phyloP scores from a whole-genome alignment of 2,113 vertebrate species.

The Dicerorhinus sumatrensis region DNA sequence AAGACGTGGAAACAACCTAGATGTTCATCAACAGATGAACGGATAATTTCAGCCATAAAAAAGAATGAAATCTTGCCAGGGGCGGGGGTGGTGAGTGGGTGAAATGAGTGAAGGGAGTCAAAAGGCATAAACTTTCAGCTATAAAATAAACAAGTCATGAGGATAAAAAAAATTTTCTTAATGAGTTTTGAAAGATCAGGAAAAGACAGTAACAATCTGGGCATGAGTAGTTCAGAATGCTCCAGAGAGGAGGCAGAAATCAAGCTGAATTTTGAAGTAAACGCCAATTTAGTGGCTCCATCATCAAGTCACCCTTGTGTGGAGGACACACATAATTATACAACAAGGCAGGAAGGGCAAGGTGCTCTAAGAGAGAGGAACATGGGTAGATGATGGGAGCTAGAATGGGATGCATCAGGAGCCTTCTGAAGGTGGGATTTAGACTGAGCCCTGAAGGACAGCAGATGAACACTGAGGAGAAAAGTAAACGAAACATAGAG shows the following conservation, averaged over 20 bases:
- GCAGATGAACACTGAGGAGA: background rate
- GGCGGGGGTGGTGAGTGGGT: background rate
- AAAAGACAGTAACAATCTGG: background rate
- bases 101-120: background rate
- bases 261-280: background rate
- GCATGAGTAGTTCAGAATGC: background rate
- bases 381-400: background rate
- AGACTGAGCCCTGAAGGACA: background rate
- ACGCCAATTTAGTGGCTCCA: background rate
- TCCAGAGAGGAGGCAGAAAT: background rate
- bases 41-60: background rate
- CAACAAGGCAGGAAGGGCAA: background rate
- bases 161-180: background rate
- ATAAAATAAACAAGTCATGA: background rate
- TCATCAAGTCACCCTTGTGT: background rate
- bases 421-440: background rate
- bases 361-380: background rate
- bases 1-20: background rate
- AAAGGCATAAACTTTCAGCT: background rate
- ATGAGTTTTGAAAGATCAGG: background rate
- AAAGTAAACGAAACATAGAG: background rate
- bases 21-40: background rate
- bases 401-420: fast-evolving
- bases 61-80: background rate
- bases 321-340: background rate